Conservation (phyloP, 2,113 vertebrate genomes). For the Heterotilapia buettikoferi region DNA sequence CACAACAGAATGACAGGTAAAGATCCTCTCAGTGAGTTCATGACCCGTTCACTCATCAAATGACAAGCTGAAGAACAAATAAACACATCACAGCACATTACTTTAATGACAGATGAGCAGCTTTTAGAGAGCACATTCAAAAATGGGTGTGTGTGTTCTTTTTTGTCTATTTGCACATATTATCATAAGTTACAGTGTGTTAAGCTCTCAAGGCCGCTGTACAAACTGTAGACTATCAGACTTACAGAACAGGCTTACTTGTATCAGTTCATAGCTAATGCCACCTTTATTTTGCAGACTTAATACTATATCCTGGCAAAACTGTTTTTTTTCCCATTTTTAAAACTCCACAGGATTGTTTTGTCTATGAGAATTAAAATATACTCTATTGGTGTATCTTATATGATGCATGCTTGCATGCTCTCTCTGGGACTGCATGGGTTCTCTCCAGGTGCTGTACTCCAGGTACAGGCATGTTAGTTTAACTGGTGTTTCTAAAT, state of each 20-base stretch:
- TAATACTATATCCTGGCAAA: background rate
- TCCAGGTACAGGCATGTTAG: background rate
- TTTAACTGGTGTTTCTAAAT: background rate
- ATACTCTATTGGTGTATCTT: background rate
- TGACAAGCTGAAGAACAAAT: background rate
- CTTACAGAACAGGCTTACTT: background rate
- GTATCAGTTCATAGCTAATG: background rate
- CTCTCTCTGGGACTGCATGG: background rate
- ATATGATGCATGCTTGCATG: background rate
- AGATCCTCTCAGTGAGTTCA: background rate
- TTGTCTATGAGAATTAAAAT: background rate
- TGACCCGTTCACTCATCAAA: background rate
- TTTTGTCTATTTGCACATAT: background rate
- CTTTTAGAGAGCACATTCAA: background rate
- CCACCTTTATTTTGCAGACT: background rate
- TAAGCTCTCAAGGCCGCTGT: background rate
- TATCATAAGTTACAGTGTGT: background rate
- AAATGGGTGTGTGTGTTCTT: background rate
- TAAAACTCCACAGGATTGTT: background rate
- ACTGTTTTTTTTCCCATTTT: background rate
- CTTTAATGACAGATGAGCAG: background rate
- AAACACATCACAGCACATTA: background rate
- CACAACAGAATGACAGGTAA: background rate
- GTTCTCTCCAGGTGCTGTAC: background rate
- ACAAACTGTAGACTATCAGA: background rate